phyloP scores from a whole-genome alignment of 2,113 vertebrate genomes.

The Ophiodon elongatus region DNA sequence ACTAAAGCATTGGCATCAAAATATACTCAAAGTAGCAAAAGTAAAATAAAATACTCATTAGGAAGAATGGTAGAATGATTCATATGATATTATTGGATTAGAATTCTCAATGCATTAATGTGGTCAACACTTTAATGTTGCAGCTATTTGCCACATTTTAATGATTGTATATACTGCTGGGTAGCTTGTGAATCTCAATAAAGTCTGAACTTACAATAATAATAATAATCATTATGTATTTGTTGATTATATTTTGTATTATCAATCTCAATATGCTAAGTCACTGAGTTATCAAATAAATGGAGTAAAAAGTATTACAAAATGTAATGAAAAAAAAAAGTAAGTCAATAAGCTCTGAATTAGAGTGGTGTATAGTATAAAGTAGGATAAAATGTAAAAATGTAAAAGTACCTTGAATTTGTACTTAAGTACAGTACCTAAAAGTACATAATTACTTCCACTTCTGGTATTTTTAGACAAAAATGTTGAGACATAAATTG shows the following conservation, averaged over 20 bases:
- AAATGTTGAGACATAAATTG: background rate
- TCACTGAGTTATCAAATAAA: background rate
- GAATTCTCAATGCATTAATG: background rate
- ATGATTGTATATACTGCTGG: background rate
- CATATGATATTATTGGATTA: background rate
- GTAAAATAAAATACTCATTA: background rate
- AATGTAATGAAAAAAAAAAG: too few relatives aligned
- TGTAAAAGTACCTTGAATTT: background rate
- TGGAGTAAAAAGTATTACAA: background rate
- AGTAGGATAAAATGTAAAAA: background rate
- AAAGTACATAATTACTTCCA: background rate
- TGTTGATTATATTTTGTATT: background rate
- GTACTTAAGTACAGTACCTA: background rate
- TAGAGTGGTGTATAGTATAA: background rate
- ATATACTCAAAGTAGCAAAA: background rate
- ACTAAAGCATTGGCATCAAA: background rate
- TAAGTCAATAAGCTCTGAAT: too few relatives aligned
- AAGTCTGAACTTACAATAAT: background rate
- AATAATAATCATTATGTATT: background rate
- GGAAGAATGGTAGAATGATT: background rate
- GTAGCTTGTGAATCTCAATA: background rate
- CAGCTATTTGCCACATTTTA: background rate
- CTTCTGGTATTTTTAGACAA: background rate
- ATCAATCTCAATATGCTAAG: background rate
- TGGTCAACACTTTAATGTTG: background rate